Base-by-base conservation (phyloP, 2,113 vertebrate species). In the Zootoca vivipara region DNA sequence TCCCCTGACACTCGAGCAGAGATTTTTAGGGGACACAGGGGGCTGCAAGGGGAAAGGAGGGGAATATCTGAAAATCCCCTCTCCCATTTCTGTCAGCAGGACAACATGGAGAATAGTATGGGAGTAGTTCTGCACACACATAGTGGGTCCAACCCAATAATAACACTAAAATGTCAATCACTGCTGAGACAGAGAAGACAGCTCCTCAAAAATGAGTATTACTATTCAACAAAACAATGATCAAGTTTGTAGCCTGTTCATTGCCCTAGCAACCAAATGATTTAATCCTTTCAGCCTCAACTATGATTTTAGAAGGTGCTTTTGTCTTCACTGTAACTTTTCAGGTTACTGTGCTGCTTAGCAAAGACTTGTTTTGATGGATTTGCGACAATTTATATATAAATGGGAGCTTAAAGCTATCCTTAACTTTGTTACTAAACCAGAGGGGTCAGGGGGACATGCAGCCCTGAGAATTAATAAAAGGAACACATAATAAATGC, bases 401-500 rank as follows among this genome's bases (percentile, higher is more conserved):
- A 72, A 80, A 73, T 20, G 38, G 30, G 38, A 69, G 33, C n/a
- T 30, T 77, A 38, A 77, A 16, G 75, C 24, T 78, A 7, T 67
- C 35, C 38, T 81, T 7, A 87, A 9, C 38, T 88, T n/a, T 69
- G 6, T 88, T 69, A 78, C 33, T 78, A 89, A 74, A 82, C 0
- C 1, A 89, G 24, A 89, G 58, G 58, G 58, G 58, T 52, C 87
- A 91, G 33, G 2, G 33, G 18, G 89, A 85, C 87, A 88, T 69
- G 81, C 80, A 86, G 67, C 56, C 85, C 10, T 90, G 1, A 38
- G 28, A 89, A 92, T 82, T 82, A 94, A 85, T 58, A 89, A 38
- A 90, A 89, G 22, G 78, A 91, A 65, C 89, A 84, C 64, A 94
- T 82, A 91, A 85, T 75, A 92, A 89, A 89, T 56, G 24, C 87